Conservation (phyloP, 2,113 vertebrate genomes). For the Mungos mungo region DNA sequence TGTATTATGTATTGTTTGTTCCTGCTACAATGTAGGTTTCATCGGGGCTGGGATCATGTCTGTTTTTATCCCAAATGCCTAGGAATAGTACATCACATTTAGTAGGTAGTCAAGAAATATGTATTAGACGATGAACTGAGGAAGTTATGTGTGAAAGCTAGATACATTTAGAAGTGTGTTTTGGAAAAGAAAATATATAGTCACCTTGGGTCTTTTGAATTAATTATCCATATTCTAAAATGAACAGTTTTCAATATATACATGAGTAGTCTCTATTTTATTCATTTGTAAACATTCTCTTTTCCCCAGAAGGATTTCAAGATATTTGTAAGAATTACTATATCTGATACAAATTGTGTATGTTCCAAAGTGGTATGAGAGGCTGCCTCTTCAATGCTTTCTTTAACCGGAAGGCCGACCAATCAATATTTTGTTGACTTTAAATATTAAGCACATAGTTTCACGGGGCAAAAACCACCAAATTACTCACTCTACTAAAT, state of each 20-base stretch:
- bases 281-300: not conserved
- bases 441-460: not conserved
- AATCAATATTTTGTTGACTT: conserved; percentile 1
- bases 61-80: not conserved
- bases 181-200: not conserved
- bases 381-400: not conserved
- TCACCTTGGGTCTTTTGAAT: conserved; percentile 34
- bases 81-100: not conserved
- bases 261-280: not conserved
- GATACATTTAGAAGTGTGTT: conserved; percentile 18
- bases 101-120: not conserved
- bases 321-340: not conserved
- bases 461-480: not conserved
- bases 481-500: not conserved
- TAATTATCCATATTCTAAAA: not conserved
- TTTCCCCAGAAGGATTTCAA: not conserved
- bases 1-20: not conserved
- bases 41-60: not conserved
- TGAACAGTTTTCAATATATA: not conserved
- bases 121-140: conserved; percentile 14
- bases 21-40: not conserved
- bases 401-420: not conserved
- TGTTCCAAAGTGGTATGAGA: not conserved
- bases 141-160: not conserved
- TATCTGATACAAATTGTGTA: not conserved